Percentiles rank a stretch among this genome's conserved stretches.
phyloP scores from a whole-genome alignment of 2,888 invertebrate genomes.

The Trypoxylon attenuatum region DNA sequence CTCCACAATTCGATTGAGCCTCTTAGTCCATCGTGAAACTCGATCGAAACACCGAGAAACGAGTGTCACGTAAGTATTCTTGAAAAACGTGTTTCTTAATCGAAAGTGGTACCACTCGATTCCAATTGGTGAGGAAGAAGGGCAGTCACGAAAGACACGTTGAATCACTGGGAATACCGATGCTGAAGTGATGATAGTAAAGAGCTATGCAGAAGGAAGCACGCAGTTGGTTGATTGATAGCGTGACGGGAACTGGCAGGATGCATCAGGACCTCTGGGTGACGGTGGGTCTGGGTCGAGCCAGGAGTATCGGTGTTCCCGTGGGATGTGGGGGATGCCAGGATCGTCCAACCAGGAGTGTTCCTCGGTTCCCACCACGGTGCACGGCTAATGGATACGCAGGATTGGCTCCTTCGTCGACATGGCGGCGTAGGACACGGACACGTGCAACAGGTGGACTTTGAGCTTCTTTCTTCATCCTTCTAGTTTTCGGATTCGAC shows the following conservation, averaged over 20 bases:
- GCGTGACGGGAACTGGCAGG: conserved; percentile 42
- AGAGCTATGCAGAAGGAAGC: background rate
- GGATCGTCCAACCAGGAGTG: conserved; percentile 62
- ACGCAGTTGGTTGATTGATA: conserved; percentile 28
- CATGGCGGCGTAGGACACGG: conserved; percentile 67
- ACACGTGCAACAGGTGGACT: conserved; percentile 70
- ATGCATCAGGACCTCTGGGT: conserved; percentile 48
- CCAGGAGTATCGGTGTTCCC: conserved; percentile 44
- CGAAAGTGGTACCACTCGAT: too few relatives aligned
- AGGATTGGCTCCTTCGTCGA: conserved; percentile 66
- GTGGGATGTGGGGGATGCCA: conserved; percentile 59
- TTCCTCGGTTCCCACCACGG: conserved; percentile 62
- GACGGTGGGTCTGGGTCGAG: conserved; percentile 52
- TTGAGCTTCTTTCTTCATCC: conserved; percentile 20
- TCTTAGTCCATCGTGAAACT: too few relatives aligned
- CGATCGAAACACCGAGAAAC: too few relatives aligned
- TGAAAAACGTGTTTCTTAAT: too few relatives aligned
- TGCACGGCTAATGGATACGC: conserved; percentile 48
- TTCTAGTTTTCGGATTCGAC: background rate
- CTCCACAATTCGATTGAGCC: too few relatives aligned
- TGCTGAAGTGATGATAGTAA: too few relatives aligned
- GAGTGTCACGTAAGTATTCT: too few relatives aligned
- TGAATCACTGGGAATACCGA: too few relatives aligned
- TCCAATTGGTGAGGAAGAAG: too few relatives aligned
- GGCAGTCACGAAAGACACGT: too few relatives aligned